Percentiles rank a stretch among this genome's conserved stretches.
Evolutionary conservation across 2,113 vertebrate genomes (phyloP).

Genomic region (Cebus imitator): DNA sequence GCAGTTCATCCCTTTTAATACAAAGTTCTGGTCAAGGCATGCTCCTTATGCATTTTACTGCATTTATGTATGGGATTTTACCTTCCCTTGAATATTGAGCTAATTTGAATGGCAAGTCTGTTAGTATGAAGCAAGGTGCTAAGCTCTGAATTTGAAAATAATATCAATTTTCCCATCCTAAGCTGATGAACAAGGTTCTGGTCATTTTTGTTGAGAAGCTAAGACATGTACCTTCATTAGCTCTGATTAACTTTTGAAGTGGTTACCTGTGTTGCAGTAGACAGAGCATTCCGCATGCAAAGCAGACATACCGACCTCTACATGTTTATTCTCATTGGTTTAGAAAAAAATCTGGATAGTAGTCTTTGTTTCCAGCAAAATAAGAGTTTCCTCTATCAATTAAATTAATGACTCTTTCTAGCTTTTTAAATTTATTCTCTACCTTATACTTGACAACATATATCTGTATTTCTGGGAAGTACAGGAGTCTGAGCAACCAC

Average conservation of each 20-base stretch:
- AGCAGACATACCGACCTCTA: background rate
- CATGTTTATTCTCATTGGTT: background rate
- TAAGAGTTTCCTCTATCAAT: background rate
- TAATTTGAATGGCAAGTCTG: background rate
- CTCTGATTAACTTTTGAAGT: background rate
- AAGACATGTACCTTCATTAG: background rate
- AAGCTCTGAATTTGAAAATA: background rate
- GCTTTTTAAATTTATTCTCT: background rate
- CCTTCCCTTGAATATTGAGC: background rate
- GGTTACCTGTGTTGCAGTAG: background rate
- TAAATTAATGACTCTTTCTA: background rate
- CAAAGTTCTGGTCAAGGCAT: background rate
- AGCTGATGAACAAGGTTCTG: background rate
- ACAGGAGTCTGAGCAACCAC: background rate
- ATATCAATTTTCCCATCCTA: background rate
- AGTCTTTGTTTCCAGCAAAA: conserved; percentile 13
- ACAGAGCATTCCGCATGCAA: background rate
- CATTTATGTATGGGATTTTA: background rate
- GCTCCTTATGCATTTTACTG: background rate
- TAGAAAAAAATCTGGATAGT: background rate
- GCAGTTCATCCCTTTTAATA: background rate
- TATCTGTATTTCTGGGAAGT: conserved; percentile 7
- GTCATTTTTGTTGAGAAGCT: background rate
- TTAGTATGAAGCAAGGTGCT: background rate
- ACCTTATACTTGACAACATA: background rate